Evolutionary conservation across 2,113 vertebrate genomes (phyloP).

Genomic region (Podilymbus podiceps): DNA sequence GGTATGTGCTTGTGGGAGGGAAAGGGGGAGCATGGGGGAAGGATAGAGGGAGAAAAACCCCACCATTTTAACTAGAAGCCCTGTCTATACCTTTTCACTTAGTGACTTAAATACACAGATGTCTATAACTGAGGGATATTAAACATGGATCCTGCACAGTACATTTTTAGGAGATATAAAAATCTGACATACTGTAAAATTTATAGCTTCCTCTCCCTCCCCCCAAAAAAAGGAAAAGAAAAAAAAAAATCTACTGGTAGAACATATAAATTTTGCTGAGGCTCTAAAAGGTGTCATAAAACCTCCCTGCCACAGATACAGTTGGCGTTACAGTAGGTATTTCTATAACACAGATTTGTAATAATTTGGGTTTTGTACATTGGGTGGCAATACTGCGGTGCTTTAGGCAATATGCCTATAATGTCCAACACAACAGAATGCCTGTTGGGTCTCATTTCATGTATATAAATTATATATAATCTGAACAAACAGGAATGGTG

Average conservation of each 20-base stretch:
- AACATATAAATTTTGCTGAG: slow-evolving; percentile 74
- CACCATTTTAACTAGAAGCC: slow-evolving; percentile 42
- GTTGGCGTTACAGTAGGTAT: slow-evolving; percentile 65
- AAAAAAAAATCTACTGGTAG: slow-evolving; percentile 68
- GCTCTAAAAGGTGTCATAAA: slow-evolving; percentile 76
- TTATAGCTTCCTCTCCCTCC: slow-evolving; percentile 66
- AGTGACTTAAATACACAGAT: slow-evolving; percentile 68
- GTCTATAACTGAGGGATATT: slow-evolving; percentile 58
- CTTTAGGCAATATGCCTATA: slow-evolving; percentile 53
- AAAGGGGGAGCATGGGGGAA: neutral
- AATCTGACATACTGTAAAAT: slow-evolving; percentile 71
- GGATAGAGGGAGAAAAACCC: neutral
- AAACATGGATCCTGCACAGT: slow-evolving; percentile 67
- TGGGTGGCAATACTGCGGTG: slow-evolving; percentile 50
- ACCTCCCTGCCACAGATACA: slow-evolving; percentile 68
- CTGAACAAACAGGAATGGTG: slow-evolving; percentile 62
- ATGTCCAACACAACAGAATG: slow-evolving; percentile 63
- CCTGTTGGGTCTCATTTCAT: slow-evolving; percentile 70
- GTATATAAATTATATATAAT: slow-evolving; percentile 69
- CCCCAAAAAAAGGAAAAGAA: neutral
- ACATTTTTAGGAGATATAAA: slow-evolving; percentile 75
- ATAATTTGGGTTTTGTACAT: slow-evolving; percentile 72
- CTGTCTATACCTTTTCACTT: slow-evolving; percentile 52
- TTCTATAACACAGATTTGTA: slow-evolving; percentile 64
- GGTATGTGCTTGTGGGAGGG: neutral